Base-by-base conservation (phyloP, 2,113 vertebrate species). In the Leiothrix lutea region DNA sequence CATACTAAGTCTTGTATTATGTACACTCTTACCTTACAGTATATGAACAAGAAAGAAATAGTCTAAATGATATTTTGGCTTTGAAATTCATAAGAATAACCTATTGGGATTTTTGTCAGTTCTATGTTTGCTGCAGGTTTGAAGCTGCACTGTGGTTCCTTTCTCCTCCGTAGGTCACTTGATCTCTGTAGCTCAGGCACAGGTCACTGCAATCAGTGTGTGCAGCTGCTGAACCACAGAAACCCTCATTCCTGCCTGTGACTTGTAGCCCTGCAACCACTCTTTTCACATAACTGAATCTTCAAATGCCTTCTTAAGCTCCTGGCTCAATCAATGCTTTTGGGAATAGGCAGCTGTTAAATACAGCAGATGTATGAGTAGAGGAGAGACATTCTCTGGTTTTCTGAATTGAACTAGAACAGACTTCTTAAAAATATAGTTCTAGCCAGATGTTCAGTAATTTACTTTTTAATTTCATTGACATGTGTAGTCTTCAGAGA, bases 401-500 rank as follows among this genome's bases (percentile, higher is more conserved):
- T 86, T 56, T 85, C 44, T 70, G 56, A 60, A 47, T 83, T 60
- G 66, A 66, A 72, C 62, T 62, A 40, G 29, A 70, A 38, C 2
- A 21, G 33, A 9, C 17, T 90, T 90, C 51, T 89, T 82, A 80
- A 92, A 93, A 88, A 73, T 79, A 40, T 7, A 62, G 10, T 66
- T 80, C 47, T 56, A 78, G 24, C 26, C 85, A 93, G 64, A 94
- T 86, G 71, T 92, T 96, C 80, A 64, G 47, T 80, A 82, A 80
- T 93, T 77, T 82, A 47, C 51, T 70, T 89, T 95, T 75, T 74
- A 62, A 83, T 94, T 96, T 94, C 71, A 88, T 96, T 96, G 87
- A 80, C 47, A 48, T 51, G 35, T 80, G 54, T 91, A 28, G 47
- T 86, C 82, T 94, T 16, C 56, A 88, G 74, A 94, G 64, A 92